Base-by-base conservation (phyloP, 2,113 vertebrate genomes). In the Percina caprodes region DNA sequence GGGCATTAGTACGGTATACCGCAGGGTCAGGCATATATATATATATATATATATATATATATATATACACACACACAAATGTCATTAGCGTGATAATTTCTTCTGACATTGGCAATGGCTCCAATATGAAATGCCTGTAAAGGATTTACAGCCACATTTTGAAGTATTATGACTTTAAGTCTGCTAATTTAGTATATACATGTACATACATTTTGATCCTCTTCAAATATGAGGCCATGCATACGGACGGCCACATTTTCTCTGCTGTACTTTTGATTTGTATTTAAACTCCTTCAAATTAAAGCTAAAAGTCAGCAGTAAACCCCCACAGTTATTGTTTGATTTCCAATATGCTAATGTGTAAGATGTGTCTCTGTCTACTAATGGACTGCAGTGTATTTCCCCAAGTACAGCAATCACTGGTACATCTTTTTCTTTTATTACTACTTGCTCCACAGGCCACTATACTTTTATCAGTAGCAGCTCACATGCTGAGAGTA, bases 381-480 rank as follows among this genome's bases (percentile, higher is more conserved):
- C 59, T 58, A 69, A 74, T 66, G 59, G 77, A 73, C 67, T 60
- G 77, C 61, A 4, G 55, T 45, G 54, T 69, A 19, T 80, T 73
- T 58, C 42, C 66, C 15, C 42, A 69, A 39, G 67, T 48, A n/a
- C 52, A 56, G 60, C 30, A 75, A 48, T 81, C 54, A 42, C 33
- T 21, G 35, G 8, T 21, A 13, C 45, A 35, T 30, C 42, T 60
- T 74, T 33, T 56, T 60, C 74, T 45, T 56, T 30, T 21, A 51
- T 71, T 78, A 74, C 24, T 62, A 24, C 33, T 49, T 39, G 30
- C 74, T 62, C 62, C 65, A 58, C 48, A 9, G 59, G 69, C 59
- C 21, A 1, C 63, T 39, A 74, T 10, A 65, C 58, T 83, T 82
- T 2, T 65, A 72, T 83, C 72, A 69, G 33, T 46, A n/a, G 24